Conservation (phyloP, 2,113 vertebrate genomes). For the Xiphophorus maculatus region DNA sequence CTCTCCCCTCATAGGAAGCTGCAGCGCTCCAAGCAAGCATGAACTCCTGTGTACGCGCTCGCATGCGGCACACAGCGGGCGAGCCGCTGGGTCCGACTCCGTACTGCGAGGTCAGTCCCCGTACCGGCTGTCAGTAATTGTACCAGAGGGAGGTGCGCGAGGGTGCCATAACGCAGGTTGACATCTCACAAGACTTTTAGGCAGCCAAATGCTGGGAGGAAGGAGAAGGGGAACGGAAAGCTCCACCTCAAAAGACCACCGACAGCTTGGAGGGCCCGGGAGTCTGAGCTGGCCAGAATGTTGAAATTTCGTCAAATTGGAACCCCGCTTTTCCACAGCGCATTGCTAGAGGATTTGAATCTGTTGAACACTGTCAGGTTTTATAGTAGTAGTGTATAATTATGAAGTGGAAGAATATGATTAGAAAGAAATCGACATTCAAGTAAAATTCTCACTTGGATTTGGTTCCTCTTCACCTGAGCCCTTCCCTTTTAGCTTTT, state of each 20-base stretch:
- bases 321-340: neutral
- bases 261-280: slow-evolving; percentile 34
- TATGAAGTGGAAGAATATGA: too few species aligned
- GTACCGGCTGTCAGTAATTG: slow-evolving; percentile 67
- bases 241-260: slow-evolving; percentile 7
- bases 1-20: slow-evolving; percentile 5
- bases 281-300: slow-evolving; percentile 31
- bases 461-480: too few species aligned
- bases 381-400: too few species aligned
- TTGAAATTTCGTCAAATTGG: slow-evolving; percentile 10
- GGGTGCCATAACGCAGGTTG: slow-evolving; percentile 59
- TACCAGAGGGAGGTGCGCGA: slow-evolving; percentile 66
- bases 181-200: slow-evolving; percentile 59
- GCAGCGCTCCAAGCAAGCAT: slow-evolving; percentile 10
- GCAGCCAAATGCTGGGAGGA: slow-evolving; percentile 38
- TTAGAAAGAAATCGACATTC: too few species aligned
- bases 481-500: too few species aligned
- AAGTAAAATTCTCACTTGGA: too few species aligned
- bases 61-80: neutral
- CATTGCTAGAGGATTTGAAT: neutral
- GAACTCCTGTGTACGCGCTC: neutral
- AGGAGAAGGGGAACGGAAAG: slow-evolving; percentile 2
- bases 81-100: slow-evolving; percentile 34
- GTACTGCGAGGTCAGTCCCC: slow-evolving; percentile 56
- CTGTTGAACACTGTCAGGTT: too few species aligned